Evolutionary conservation across 2,113 vertebrate genomes (phyloP).

Genomic region (Rhynchopsitta pachyrhyncha): DNA sequence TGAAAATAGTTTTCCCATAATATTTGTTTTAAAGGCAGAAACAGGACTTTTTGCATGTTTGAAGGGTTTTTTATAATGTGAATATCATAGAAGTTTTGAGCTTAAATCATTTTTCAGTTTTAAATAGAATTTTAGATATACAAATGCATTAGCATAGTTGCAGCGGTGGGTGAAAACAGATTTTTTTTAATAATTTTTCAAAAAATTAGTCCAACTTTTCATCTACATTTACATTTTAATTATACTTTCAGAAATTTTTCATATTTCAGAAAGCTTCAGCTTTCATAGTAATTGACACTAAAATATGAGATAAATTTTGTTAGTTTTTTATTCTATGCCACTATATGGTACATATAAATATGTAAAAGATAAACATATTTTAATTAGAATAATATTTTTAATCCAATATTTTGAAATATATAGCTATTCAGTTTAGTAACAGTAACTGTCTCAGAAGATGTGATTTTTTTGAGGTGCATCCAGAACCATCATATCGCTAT

Average conservation of each 20-base stretch:
- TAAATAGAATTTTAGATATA: background rate
- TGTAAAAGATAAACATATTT: background rate
- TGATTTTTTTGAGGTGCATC: background rate
- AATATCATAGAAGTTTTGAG: background rate
- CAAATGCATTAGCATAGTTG: background rate
- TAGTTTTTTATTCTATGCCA: background rate
- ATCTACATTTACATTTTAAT: background rate
- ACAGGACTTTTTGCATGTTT: background rate
- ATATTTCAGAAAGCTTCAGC: background rate
- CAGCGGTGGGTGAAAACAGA: background rate
- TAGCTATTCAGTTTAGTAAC: background rate
- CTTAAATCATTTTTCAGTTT: background rate
- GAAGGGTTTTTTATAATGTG: background rate
- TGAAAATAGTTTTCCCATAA: background rate
- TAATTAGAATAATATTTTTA: background rate
- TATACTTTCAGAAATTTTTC: background rate
- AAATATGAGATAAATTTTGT: background rate
- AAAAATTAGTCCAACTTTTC: background rate
- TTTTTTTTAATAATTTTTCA: background rate
- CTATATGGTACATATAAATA: background rate
- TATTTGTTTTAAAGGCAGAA: background rate
- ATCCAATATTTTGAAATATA: background rate
- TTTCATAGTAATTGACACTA: background rate
- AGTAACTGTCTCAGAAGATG: background rate
- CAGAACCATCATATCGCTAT: background rate